phyloP scores from a whole-genome alignment of 2,113 vertebrate species.

The Perccottus glenii region DNA sequence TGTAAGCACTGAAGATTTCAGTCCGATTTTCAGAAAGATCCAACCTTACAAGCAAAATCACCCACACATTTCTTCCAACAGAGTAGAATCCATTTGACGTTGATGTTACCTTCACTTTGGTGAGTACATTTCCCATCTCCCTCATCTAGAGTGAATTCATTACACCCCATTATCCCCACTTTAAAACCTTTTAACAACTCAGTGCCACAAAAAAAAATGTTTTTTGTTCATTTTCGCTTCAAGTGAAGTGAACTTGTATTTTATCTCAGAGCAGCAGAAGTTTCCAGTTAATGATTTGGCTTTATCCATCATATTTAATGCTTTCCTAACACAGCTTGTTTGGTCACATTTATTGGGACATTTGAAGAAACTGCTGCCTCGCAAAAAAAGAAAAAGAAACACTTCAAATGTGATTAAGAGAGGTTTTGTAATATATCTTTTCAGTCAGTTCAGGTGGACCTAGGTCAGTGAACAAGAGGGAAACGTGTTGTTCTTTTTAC shows the following conservation, averaged over 20 bases:
- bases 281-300: constrained; percentile 27
- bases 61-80: constrained; percentile 7
- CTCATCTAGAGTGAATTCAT: constrained; percentile 15
- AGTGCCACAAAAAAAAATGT: constrained; percentile 28
- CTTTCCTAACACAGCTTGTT: neutral
- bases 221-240: constrained; percentile 16
- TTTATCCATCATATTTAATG: constrained; percentile 27
- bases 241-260: constrained; percentile 1
- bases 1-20: constrained; percentile 18
- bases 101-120: constrained; percentile 18
- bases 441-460: no score
- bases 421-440: no score
- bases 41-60: constrained; percentile 35
- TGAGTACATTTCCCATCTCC: constrained; percentile 40
- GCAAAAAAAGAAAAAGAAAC: no score
- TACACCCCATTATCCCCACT: constrained; percentile 27
- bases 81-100: constrained; percentile 18
- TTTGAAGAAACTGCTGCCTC: neutral
- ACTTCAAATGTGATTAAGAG: no score
- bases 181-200: constrained; percentile 24
- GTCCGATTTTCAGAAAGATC: constrained; percentile 17
- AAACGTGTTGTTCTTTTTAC: no score
- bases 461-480: no score
- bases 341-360: neutral
- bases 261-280: constrained; percentile 56